Percentiles rank a stretch among this genome's conserved stretches.
Conservation (phyloP, 2,797 vertebrate species). For the Acanthurus tractus region DNA sequence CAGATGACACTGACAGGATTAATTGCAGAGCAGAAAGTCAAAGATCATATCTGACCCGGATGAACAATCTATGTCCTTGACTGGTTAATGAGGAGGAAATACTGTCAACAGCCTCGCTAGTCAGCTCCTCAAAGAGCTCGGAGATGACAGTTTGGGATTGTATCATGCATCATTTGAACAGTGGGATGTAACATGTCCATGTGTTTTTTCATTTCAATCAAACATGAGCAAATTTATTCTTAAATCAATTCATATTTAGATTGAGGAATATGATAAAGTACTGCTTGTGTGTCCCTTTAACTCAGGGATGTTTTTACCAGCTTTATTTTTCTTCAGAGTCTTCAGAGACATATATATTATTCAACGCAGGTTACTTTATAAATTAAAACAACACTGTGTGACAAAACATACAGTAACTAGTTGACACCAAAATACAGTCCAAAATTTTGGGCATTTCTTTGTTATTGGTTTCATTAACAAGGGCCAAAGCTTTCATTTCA, state of each 20-base stretch:
- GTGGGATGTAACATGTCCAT: neutral
- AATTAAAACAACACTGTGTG: no score
- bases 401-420: no score
- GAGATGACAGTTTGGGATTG: conserved; percentile 13
- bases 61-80: conserved; percentile 22
- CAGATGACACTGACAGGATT: conserved; percentile 4
- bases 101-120: conserved; percentile 41
- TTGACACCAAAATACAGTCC: no score
- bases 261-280: neutral
- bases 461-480: no score
- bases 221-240: neutral
- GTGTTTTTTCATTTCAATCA: neutral
- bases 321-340: neutral
- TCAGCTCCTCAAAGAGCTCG: conserved; percentile 34
- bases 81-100: conserved; percentile 52
- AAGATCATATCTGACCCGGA: conserved; percentile 36
- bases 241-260: neutral
- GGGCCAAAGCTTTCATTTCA: no score
- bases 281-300: neutral
- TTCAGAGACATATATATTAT: no score
- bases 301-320: no score
- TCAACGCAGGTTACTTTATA: neutral
- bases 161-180: conserved; percentile 1
- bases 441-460: no score
- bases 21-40: neutral